Base-by-base conservation (phyloP, 1,140 invertebrate species). In the Propsilocerus akamusi region DNA sequence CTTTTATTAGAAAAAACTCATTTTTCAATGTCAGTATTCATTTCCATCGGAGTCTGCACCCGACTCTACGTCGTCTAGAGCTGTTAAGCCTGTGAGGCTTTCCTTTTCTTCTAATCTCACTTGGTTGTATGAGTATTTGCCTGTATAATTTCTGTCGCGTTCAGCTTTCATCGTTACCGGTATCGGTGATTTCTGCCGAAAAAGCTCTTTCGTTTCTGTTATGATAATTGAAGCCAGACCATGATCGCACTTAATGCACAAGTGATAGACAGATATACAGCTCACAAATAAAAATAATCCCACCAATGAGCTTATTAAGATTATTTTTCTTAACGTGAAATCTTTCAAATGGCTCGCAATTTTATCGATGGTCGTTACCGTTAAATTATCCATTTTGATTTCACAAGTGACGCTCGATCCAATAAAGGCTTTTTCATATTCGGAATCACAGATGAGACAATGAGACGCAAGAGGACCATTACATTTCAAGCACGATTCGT, bases 391-490 rank as follows among this genome's bases (percentile, higher is more conserved):
- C 1, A 20, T 6, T 41, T 41, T 41, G 17, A 7, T 14, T 20
- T 41, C 14, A 41, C 34, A 41, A 20, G 10, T 17, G 8, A 41
- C 22, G 5, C 17, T n/a, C 22, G 34, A 41, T 17, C 17, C 17
- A 41, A 20, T 41, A 41, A 17, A 20, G 17, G 22, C 22, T 41
- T 41, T 14, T 20, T 41, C 22, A 41, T 41, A 41, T 20, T 41
- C 62, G 3, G 57, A 48, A 4, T 53, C 52, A 47, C 62, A 64
- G 32, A 53, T 56, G 49, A 54, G 61, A 49, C 62, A 64, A 53
- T 64, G 53, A 14, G 56, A 53, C n/a, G 49, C 47, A 24, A 53
- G 48, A 0, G 60, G 54, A 7, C 62, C 62, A 14, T 53, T 50
- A 49, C 62, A 64, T 10, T 51, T 51, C 41, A 59, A 51, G 5